Base-by-base conservation (phyloP, 2,888 invertebrate genomes). In the Ganaspis brasiliensis region DNA sequence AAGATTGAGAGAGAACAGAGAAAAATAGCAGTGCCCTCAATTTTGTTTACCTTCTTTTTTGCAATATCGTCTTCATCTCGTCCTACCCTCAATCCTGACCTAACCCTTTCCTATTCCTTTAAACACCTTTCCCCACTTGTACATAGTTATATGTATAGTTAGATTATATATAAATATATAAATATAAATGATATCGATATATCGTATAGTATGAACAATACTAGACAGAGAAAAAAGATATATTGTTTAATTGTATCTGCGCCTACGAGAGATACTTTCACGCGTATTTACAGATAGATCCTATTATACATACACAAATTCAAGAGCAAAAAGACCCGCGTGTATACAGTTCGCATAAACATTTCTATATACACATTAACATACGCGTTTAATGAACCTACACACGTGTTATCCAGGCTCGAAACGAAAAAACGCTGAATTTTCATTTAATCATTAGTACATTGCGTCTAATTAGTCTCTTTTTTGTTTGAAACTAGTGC, bases 111-210 rank as follows among this genome's bases (percentile, higher is more conserved):
- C 52, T 63, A 52, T 56, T 24, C 76, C 83, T 81, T 70, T 73
- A 72, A 76, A 72, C 0, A 24, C 72, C 75, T 75, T 81, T 82
- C 86, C 84, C 81, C 86, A 89, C 88, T 88, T 91, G 91, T 91
- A 91, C 87, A 91, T 91, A 91, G 89, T 90, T 91, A 88, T 89
- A 91, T 91, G 90, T 91, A 91, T 91, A 91, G 90, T 89, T 91
- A 91, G 90, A 90, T 90, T 89, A 88, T 87, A 84, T 80, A 82
- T 78, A 83, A 77, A 81, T 79, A 83, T 82, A 81, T 83, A 81
- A 82, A 79, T 80, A 82, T 79, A 80, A 80, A 82, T 79, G 76
- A 85, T 83, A 82, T 78, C 75, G 78, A 82, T 82, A 82, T 71
- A 76, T 79, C 75, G 78, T 83, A 83, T 81, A 83, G 81, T 84